These are phyloP conservation scores for Drosophila kikkawai DNA, from an alignment of 1,140 invertebrate genomes.

Conservation along the genomic window DNA sequence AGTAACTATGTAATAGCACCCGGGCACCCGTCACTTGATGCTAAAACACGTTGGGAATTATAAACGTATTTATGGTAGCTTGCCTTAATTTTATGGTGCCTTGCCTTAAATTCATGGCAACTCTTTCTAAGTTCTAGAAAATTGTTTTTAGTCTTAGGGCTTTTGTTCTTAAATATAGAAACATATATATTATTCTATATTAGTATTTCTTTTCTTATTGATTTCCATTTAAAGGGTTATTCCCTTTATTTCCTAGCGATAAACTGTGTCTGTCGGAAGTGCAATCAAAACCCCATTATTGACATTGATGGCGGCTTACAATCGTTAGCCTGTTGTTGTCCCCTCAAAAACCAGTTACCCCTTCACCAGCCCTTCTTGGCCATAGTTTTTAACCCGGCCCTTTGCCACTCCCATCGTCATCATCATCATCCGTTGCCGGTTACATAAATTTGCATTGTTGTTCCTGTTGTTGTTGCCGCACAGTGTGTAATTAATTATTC, in stretches of 20 bases:
- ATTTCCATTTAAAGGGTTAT: background rate
- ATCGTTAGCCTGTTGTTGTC: conserved; percentile 23
- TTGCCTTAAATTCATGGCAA: no score
- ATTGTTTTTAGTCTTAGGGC: no score
- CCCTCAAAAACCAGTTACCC: background rate
- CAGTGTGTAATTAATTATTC: conserved; percentile 73
- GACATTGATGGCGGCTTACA: conserved; percentile 54
- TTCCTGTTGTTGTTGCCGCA: conserved; percentile 35
- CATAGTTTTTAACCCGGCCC: conserved; percentile 8
- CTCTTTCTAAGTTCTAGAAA: no score
- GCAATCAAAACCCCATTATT: conserved; percentile 72
- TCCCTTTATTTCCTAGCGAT: background rate
- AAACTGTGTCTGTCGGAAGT: conserved; percentile 30
- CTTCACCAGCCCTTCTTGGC: conserved; percentile 2
- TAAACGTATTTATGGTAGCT: background rate
- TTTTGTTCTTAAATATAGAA: no score
- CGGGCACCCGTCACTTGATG: no score
- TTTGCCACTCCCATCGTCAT: conserved; percentile 5
- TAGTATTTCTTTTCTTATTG: no score
- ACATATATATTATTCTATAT: background rate
- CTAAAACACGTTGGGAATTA: background rate
- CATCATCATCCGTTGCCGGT: conserved; percentile 14
- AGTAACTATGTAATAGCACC: no score
- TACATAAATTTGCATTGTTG: conserved; percentile 48
- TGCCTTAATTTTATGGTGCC: no score